A percentile compares a stretch with the other conserved stretches of the same genome.
Conservation (phyloP, 2,797 vertebrate genomes). For the Chaenodraco wilsoni region DNA sequence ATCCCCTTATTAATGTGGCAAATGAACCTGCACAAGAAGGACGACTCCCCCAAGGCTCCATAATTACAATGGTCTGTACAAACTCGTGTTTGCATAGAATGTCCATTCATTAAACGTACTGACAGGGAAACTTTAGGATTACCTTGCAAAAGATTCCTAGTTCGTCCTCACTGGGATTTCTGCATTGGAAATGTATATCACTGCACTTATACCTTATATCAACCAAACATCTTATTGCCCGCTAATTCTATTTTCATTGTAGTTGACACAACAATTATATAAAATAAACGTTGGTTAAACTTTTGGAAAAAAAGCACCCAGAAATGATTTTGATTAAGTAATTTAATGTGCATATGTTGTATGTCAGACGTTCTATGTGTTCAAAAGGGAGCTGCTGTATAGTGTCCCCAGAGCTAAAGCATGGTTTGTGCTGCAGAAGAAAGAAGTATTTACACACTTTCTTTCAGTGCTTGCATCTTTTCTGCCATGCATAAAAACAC, state of each 20-base stretch:
- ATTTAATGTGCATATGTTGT: slow-evolving; percentile 11
- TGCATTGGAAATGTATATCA: slow-evolving; percentile 22
- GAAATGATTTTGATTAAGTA: slow-evolving; percentile 18
- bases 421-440: slow-evolving; percentile 46
- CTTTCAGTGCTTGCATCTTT: slow-evolving; percentile 41
- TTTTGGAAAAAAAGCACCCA: slow-evolving; percentile 10
- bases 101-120: slow-evolving; percentile 80
- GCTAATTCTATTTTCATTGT: slow-evolving; percentile 32
- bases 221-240: slow-evolving; percentile 35
- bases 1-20: slow-evolving; percentile 88
- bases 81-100: slow-evolving; percentile 83
- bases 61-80: slow-evolving; percentile 87
- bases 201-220: too few relatives aligned
- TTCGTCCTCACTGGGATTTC: slow-evolving; percentile 22
- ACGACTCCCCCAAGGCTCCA: slow-evolving; percentile 84
- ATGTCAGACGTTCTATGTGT: slow-evolving; percentile 26
- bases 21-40: slow-evolving; percentile 87
- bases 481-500: slow-evolving; percentile 35
- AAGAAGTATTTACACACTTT: slow-evolving; percentile 40
- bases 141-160: slow-evolving; percentile 32
- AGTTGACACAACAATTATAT: slow-evolving; percentile 32
- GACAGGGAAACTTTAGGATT: slow-evolving; percentile 64
- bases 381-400: slow-evolving; percentile 33
- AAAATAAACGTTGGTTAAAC: slow-evolving; percentile 1
- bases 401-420: slow-evolving; percentile 45